Evolutionary conservation across 2,888 invertebrate genomes (phyloP).

Genomic region (Hoplodrina blanda): DNA sequence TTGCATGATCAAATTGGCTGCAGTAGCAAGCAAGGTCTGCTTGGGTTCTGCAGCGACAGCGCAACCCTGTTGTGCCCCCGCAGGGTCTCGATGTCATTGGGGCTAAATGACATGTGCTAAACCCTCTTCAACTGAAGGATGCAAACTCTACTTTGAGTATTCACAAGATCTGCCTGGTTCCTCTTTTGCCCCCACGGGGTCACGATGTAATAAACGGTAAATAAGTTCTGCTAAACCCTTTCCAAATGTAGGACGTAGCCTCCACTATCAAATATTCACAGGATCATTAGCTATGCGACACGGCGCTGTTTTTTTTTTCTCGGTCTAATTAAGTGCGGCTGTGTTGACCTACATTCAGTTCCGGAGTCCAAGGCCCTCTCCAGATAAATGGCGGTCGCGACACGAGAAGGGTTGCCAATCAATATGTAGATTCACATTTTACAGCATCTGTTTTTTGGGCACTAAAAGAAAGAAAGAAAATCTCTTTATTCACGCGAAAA

Average conservation of each 20-base stretch:
- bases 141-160: too few species aligned
- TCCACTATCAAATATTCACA: slow-evolving; percentile 29
- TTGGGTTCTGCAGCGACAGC: too few species aligned
- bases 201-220: too few species aligned
- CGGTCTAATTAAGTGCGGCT: slow-evolving; percentile 66
- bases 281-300: slow-evolving; percentile 46
- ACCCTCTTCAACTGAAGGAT: too few species aligned
- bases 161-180: too few species aligned
- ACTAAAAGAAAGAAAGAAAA: neutral
- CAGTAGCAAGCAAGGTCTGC: too few species aligned
- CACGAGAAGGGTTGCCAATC: slow-evolving; percentile 31
- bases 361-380: slow-evolving; percentile 35
- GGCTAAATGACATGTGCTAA: too few species aligned
- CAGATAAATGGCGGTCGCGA: slow-evolving; percentile 61
- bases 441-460: neutral
- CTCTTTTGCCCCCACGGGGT: too few species aligned
- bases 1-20: too few species aligned
- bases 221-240: neutral
- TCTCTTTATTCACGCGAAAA: too few species aligned
- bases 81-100: too few species aligned
- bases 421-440: slow-evolving; percentile 24
- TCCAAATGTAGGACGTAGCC: neutral
- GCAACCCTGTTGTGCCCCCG: too few species aligned
- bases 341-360: slow-evolving; percentile 72
- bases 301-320: slow-evolving; percentile 55